These are phyloP conservation scores for Caerostris darwini DNA, from an alignment of 1,140 invertebrate genomes.

Conservation along the genomic window DNA sequence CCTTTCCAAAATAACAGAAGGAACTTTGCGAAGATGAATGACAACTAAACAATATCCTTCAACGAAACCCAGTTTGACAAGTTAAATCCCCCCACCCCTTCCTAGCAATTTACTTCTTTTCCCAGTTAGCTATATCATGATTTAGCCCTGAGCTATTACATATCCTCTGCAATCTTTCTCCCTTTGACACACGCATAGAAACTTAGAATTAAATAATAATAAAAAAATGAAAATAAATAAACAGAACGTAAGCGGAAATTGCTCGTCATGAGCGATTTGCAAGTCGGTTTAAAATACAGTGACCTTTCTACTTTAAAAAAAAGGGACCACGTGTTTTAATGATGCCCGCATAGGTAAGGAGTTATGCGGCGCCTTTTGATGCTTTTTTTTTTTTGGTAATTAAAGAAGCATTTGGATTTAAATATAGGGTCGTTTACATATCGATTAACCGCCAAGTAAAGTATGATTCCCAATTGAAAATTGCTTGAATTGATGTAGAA, in stretches of 20 bases:
- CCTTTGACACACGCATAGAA: background rate
- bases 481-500: too few species aligned
- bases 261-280: background rate
- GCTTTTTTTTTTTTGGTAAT: background rate
- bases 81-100: background rate
- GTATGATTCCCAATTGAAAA: too few species aligned
- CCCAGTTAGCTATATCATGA: background rate
- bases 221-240: too few species aligned
- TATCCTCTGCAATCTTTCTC: background rate
- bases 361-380: background rate
- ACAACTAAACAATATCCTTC: conserved; percentile 10
- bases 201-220: background rate
- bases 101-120: background rate
- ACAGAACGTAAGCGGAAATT: background rate
- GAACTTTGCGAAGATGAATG: conserved; percentile 16
- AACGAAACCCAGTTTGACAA: background rate
- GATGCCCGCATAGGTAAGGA: background rate
- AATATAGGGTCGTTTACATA: too few species aligned
- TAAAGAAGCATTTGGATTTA: too few species aligned
- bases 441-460: too few species aligned
- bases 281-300: background rate
- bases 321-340: background rate
- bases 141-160: conserved; percentile 9
- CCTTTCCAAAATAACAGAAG: background rate
- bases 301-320: background rate